These are phyloP conservation scores for Hybos culiciformis DNA, from an alignment of 2,888 invertebrate genomes.

Conservation along the genomic window DNA sequence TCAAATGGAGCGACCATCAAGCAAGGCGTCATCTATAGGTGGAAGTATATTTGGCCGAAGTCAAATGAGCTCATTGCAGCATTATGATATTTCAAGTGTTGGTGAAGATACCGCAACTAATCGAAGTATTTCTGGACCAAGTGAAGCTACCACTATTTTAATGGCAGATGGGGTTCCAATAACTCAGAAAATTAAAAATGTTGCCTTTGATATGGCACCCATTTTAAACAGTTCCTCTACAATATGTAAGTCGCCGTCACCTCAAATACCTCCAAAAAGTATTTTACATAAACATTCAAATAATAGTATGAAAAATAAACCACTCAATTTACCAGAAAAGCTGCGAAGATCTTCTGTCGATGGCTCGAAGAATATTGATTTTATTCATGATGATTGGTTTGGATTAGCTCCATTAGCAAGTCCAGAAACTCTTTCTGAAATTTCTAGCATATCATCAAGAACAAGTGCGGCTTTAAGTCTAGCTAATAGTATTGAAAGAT, in stretches of 20 bases:
- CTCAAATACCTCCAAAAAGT: conserved; percentile 18
- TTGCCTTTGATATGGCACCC: conserved; percentile 30
- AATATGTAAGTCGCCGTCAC: conserved; percentile 15
- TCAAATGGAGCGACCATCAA: conserved; percentile 16
- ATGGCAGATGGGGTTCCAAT: conserved; percentile 15
- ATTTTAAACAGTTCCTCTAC: conserved; percentile 3
- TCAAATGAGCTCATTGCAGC: conserved; percentile 33
- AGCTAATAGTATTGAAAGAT: conserved; percentile 31
- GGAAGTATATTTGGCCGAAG: conserved; percentile 33
- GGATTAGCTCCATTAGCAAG: conserved; percentile 66
- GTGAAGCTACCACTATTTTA: conserved; percentile 29
- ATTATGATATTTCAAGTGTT: conserved; percentile 35
- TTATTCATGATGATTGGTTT: conserved; percentile 50
- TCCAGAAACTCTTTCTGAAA: conserved; percentile 67
- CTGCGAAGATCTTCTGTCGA: conserved; percentile 28
- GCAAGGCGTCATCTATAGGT: conserved; percentile 30
- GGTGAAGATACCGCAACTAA: conserved; percentile 27
- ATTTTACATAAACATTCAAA: conserved; percentile 16
- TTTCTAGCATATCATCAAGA: conserved; percentile 62
- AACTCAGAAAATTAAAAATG: conserved; percentile 20
- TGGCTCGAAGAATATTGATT: conserved; percentile 33
- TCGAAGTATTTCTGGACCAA: conserved; percentile 29
- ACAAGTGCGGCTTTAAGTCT: conserved; percentile 42
- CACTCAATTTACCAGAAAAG: conserved; percentile 22
- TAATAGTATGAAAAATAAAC: conserved; percentile 19